A percentile compares a stretch with the other conserved stretches of the same genome.
Conservation (phyloP, 2,797 vertebrate species). For the Salmo trutta region DNA sequence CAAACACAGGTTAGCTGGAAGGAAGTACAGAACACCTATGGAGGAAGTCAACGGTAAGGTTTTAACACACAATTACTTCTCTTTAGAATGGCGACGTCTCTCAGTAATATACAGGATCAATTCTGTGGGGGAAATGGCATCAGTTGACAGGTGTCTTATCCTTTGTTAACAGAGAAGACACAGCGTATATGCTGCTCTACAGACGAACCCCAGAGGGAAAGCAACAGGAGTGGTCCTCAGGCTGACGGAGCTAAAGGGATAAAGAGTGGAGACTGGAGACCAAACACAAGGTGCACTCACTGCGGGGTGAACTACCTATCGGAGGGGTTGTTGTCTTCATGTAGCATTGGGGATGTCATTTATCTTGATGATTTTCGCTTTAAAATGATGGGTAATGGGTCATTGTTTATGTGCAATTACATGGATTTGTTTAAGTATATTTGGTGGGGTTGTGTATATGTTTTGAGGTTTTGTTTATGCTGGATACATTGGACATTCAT, state of each 20-base stretch:
- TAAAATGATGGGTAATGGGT: not conserved
- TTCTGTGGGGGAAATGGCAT: not conserved
- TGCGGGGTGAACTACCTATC: not conserved
- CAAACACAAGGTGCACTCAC: too few relatives aligned
- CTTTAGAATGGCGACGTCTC: not conserved
- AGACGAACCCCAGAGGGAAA: conserved; percentile 42
- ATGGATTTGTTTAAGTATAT: not conserved
- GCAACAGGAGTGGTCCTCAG: conserved; percentile 26
- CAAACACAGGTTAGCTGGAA: conserved; percentile 60
- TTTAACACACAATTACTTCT: not conserved
- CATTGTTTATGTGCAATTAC: not conserved
- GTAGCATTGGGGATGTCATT: not conserved
- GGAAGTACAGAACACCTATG: conserved; percentile 52
- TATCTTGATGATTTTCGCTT: not conserved
- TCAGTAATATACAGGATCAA: not conserved
- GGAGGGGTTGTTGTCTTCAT: not conserved
- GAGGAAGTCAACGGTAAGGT: conserved; percentile 51
- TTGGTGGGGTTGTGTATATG: not conserved
- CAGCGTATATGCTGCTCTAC: conserved; percentile 77
- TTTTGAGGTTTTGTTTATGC: not conserved
- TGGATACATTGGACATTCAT: not conserved
- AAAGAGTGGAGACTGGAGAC: not conserved
- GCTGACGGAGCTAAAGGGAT: not conserved
- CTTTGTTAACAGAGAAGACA: conserved; percentile 34
- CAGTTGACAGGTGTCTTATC: not conserved